Percentiles rank a stretch among this genome's conserved stretches.
Evolutionary conservation across 1,140 invertebrate genomes (phyloP).

Genomic region (Propsilocerus akamusi): DNA sequence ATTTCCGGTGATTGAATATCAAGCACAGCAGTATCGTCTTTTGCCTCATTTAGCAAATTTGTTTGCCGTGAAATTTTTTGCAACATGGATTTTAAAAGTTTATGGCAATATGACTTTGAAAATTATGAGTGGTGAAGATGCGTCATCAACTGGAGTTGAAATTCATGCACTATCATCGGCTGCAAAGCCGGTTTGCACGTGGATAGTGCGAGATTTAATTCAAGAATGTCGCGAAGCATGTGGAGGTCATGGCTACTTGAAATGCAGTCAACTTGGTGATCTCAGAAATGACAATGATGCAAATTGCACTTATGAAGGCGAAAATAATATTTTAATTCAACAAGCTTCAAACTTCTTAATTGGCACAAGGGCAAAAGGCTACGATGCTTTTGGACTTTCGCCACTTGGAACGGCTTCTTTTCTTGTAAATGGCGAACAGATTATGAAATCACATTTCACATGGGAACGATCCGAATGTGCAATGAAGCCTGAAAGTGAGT

Average conservation of each 20-base stretch:
- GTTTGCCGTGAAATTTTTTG: slow-evolving; percentile 48
- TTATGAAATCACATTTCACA: slow-evolving; percentile 25
- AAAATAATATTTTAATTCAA: slow-evolving; percentile 74
- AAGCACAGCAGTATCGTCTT: slow-evolving; percentile 67
- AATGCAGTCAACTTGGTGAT: slow-evolving; percentile 39
- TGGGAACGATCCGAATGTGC: slow-evolving; percentile 29
- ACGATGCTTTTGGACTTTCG: slow-evolving; percentile 26
- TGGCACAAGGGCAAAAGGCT: slow-evolving; percentile 27
- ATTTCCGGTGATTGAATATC: slow-evolving; percentile 66
- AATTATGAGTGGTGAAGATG: slow-evolving; percentile 23
- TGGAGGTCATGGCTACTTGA: slow-evolving; percentile 54
- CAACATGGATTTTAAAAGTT: slow-evolving; percentile 30
- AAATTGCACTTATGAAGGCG: slow-evolving; percentile 76
- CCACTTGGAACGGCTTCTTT: slow-evolving; percentile 46
- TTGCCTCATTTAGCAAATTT: slow-evolving; percentile 60
- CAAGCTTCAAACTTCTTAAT: slow-evolving; percentile 69
- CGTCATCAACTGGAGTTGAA: slow-evolving; percentile 26
- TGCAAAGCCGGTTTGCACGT: slow-evolving; percentile 55
- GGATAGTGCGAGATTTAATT: slow-evolving; percentile 59
- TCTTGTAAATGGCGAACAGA: slow-evolving; percentile 28
- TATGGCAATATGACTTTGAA: slow-evolving; percentile 32
- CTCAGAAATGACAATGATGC: slow-evolving; percentile 72
- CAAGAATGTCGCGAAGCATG: slow-evolving; percentile 66
- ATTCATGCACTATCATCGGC: slow-evolving; percentile 59
- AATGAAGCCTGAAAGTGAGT: slow-evolving; percentile 36